phyloP scores from a whole-genome alignment of 92 coral and sea anemone genomes.

The Parazoanthus atlanticus region DNA sequence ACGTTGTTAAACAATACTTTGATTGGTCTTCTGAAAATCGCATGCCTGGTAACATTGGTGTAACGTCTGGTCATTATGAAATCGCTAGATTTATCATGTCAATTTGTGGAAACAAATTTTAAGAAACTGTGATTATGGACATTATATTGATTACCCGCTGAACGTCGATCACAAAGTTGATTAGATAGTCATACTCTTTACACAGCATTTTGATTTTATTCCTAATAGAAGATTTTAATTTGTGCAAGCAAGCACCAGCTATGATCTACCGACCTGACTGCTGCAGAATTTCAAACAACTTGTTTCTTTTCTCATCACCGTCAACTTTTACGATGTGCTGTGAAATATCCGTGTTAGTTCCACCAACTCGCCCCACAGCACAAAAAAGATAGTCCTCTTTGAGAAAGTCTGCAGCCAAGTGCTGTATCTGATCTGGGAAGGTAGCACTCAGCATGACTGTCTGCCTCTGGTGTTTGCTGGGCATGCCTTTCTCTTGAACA shows the following conservation, averaged over 20 bases:
- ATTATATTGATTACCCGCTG: too few species aligned
- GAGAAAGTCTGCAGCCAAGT: constrained; percentile 88
- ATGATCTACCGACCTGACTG: constrained; percentile 66
- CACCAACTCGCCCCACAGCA: constrained; percentile 95
- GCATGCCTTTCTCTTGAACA: constrained; percentile 69
- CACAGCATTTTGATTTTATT: background rate
- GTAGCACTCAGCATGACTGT: constrained; percentile 98
- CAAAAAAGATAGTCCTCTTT: constrained; percentile 83
- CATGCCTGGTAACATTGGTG: too few species aligned
- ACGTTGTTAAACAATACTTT: too few species aligned
- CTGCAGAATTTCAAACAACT: constrained; percentile 76
- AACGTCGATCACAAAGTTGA: too few species aligned
- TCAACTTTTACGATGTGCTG: constrained; percentile 69
- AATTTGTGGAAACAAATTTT: too few species aligned
- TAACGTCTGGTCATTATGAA: too few species aligned
- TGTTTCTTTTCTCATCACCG: constrained; percentile 82
- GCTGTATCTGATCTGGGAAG: constrained; percentile 96
- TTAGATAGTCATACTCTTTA: background rate
- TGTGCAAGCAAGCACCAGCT: background rate
- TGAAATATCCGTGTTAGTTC: constrained; percentile 83
- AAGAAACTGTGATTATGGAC: too few species aligned
- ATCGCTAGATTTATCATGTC: too few species aligned
- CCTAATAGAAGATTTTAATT: background rate
- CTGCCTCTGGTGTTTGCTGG: constrained; percentile 78
- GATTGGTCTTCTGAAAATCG: too few species aligned